These are phyloP conservation scores for Venusia cambrica DNA, from an alignment of 2,888 invertebrate genomes.

Conservation along the genomic window DNA sequence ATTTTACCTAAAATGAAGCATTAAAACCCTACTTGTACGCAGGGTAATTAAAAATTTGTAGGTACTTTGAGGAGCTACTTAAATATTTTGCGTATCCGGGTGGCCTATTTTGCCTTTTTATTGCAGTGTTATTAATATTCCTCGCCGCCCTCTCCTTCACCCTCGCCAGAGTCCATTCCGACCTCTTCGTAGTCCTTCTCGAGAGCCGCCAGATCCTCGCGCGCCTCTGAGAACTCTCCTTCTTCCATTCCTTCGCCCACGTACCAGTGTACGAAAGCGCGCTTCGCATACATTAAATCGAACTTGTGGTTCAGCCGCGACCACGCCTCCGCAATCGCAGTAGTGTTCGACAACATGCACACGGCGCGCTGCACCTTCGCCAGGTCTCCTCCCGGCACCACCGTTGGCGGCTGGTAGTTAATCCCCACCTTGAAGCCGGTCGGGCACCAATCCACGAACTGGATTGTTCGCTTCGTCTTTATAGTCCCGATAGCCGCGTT, in stretches of 20 bases:
- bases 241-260: conserved; percentile 93
- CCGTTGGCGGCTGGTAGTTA: conserved; percentile 93
- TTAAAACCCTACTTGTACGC: too few species aligned
- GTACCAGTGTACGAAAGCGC: conserved; percentile 98
- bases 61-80: too few species aligned
- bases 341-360: conserved; percentile 98
- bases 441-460: conserved; percentile 96
- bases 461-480: conserved; percentile 95
- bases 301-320: conserved; percentile 97
- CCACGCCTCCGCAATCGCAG: conserved; percentile 98
- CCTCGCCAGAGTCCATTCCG: conserved; percentile 91
- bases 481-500: conserved; percentile 96
- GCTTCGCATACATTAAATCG: conserved; percentile 97
- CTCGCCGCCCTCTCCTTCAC: conserved; percentile 89
- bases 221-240: conserved; percentile 92
- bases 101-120: too few species aligned
- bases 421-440: conserved; percentile 90
- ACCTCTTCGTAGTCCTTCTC: conserved; percentile 94
- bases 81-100: too few species aligned
- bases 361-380: conserved; percentile 97
- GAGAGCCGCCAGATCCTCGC: conserved; percentile 82
- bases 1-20: too few species aligned
- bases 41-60: too few species aligned
- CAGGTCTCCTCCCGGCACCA: conserved; percentile 94
- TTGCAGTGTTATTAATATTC: too few species aligned